phyloP scores from a whole-genome alignment of 2,113 vertebrate species.

The Lynx canadensis region DNA sequence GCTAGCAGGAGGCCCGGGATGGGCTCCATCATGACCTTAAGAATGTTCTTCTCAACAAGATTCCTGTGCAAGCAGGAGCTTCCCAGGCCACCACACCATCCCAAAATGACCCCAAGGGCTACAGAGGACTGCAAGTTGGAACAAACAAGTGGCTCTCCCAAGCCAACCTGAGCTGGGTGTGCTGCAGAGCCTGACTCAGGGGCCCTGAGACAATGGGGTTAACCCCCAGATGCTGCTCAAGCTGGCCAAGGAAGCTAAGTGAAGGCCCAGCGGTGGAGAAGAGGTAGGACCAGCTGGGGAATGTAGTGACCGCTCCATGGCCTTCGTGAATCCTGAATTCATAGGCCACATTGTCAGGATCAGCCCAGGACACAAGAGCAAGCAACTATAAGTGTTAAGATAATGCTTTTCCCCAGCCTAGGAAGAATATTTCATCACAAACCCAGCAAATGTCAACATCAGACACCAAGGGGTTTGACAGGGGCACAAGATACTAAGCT shows the following conservation, averaged over 20 bases:
- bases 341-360: neutral
- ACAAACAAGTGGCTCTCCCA: neutral
- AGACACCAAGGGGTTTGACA: neutral
- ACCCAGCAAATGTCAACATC: neutral
- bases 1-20: neutral
- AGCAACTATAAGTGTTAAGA: neutral
- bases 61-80: neutral
- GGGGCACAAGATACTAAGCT: neutral
- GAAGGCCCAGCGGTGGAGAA: neutral
- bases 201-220: neutral
- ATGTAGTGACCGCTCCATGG: accelerated
- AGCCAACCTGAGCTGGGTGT: neutral
- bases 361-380: neutral
- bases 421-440: neutral
- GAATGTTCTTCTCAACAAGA: neutral
- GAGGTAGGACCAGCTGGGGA: neutral
- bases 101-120: neutral
- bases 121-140: neutral
- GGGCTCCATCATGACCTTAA: neutral
- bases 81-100: neutral
- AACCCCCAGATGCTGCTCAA: neutral
- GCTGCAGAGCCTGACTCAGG: neutral
- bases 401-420: neutral
- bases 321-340: neutral
- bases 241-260: neutral